Evolutionary conservation across 1,140 invertebrate species (phyloP), one percentile per base, ranked within the genome.

Genomic region (Drosophila sp.): DNA sequence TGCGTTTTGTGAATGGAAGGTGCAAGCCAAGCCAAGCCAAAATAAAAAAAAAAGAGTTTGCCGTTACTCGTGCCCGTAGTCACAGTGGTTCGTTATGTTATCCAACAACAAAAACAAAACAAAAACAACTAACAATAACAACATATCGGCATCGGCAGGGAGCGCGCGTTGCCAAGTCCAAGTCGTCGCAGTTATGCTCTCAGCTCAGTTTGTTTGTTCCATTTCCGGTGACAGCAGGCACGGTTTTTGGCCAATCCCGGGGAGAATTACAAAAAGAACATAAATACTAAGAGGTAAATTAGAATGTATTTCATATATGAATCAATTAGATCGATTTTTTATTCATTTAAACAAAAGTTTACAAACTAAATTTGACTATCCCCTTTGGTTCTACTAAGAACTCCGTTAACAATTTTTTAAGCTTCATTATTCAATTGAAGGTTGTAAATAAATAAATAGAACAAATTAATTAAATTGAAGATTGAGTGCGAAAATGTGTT

Each of bases 1-100:
- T 90, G 80, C 83, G 76, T 84, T 87, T 87, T 87, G 84, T 87
- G 84, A 87, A 87, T 87, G 84, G 74, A 87, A 71, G 54, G 60
- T 41, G 69, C 64, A 50, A 60, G 40, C 30, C 38, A 25, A 17
- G 17, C 17, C 17, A 11, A 38, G 35, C 35, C 35, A 8, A 38
- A 38, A 38, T 11, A 38, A 8, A 38, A 38, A 11, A 38, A 35
- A 27, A 50, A 50, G 62, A 32, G 30, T 29, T 38, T 38, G 35
- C 10, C 11, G 10, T 1, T 44, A 25, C 30, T 64, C 62, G 44
- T 41, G 38, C 40, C 29, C 10, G 4, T 10, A 50, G 44, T 27
- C 23, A 54, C 56, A 7, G 60, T 6, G 38, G 7, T 47, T 62
- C 60, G 60, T 62, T 62, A 44, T 44, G 38, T 62, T 62, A 62